A percentile compares a stretch with the other conserved stretches of the same genome.
These are phyloP conservation scores for Caiman crocodilus DNA, from an alignment of 2,797 vertebrate species.

Conservation along the genomic window DNA sequence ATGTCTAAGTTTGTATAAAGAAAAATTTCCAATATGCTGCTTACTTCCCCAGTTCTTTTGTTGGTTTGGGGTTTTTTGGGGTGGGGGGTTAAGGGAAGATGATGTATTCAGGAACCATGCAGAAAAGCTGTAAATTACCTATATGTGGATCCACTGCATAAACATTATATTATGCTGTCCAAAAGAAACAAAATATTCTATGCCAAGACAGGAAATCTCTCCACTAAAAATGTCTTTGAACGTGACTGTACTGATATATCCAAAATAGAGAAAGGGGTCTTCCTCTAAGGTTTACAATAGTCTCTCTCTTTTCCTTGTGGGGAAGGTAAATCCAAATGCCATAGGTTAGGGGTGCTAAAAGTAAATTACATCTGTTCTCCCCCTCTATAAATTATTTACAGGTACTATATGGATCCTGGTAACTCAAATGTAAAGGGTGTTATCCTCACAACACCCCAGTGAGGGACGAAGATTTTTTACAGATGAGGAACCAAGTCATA, in stretches of 20 bases:
- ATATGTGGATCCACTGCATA: conserved; percentile 46
- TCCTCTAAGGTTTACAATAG: not conserved
- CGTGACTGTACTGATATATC: not conserved
- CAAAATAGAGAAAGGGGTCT: not conserved
- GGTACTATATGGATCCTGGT: not conserved
- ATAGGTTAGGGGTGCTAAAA: not conserved
- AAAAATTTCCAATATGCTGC: conserved; percentile 71
- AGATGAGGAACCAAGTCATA: not conserved
- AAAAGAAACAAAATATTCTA: conserved; percentile 47
- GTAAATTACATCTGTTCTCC: not conserved
- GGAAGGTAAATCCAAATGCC: not conserved
- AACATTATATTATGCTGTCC: conserved; percentile 36
- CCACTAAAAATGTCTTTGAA: not conserved
- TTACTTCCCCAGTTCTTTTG: conserved; percentile 62
- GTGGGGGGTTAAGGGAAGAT: conserved; percentile 25
- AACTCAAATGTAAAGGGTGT: accelerated
- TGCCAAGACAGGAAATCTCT: not conserved
- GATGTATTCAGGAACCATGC: conserved; percentile 57
- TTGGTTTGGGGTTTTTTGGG: too few species aligned
- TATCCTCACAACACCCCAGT: not conserved
- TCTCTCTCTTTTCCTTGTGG: not conserved
- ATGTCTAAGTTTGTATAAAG: conserved; percentile 75
- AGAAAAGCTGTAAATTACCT: conserved; percentile 62
- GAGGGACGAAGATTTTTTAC: not conserved
- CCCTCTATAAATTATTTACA: not conserved